Evolutionary conservation across 2,888 invertebrate genomes (phyloP), one percentile per base, ranked within the genome.

Genomic region (Petrolisthes manimaculis): DNA sequence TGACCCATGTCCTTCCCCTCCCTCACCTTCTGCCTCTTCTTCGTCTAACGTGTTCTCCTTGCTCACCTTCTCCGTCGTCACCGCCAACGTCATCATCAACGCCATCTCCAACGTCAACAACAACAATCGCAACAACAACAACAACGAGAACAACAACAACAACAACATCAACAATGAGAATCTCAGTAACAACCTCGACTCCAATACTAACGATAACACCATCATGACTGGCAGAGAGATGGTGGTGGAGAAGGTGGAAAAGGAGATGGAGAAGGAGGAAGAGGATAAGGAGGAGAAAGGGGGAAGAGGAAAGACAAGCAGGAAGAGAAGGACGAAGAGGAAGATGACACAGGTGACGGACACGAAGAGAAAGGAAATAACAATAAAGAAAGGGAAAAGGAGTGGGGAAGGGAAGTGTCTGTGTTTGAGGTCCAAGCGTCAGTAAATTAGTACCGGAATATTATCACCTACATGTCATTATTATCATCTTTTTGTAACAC

Each of bases 191-290:
- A 83, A 83, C 82, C 82, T 83, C 37, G 82, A 83, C 69, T 69
- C 82, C 69, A 83, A 83, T 53, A 83, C 53, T 14, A 83, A 83
- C 55, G 82, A 83, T 51, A 83, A 83, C 69, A 83, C 82, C 51
- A 83, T 83, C 12, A 69, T 51, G 51, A 69, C 79, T 6, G 79
- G 79, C 1, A 12, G 71, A 21, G 21, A n/a, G 71, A 71, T 71
- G 71, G 21, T n/a, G 71, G 71, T 9, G 18, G 61, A 21, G 71
- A 71, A 71, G 71, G 21, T 3, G 37, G 2, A 37, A 2, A 37
- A 37, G 37, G 37, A 37, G 37, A 2, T 1, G 37, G 37, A 37
- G 37, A 37, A 37, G n/a, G n/a, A n/a, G n/a, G n/a, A n/a, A n/a
- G n/a, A n/a, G n/a, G n/a, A n/a, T n/a, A n/a, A n/a, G n/a, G n/a